Percentiles rank a stretch among this genome's conserved stretches.
phyloP scores from a whole-genome alignment of 1,140 invertebrate species.

The Bombus waltoni region DNA sequence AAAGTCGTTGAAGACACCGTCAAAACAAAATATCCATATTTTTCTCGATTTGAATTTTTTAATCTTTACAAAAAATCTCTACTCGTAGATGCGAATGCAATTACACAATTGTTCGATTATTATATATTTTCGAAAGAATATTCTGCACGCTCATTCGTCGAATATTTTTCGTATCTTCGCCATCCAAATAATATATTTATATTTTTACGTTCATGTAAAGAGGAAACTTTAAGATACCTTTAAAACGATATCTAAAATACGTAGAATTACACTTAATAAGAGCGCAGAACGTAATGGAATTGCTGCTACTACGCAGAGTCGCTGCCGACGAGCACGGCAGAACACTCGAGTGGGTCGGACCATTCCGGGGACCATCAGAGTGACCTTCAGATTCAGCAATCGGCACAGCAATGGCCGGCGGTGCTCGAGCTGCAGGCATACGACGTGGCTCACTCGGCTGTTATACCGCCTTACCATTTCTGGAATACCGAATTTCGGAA shows the following conservation, averaged over 20 bases:
- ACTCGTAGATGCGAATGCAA: too few relatives aligned
- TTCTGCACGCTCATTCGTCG: too few relatives aligned
- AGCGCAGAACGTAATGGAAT: neutral
- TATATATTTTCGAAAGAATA: too few relatives aligned
- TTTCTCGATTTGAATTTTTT: too few relatives aligned
- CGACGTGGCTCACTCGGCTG: slow-evolving; percentile 90
- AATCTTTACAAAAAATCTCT: too few relatives aligned
- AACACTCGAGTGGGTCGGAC: slow-evolving; percentile 85
- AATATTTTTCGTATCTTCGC: too few relatives aligned
- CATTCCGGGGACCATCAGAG: slow-evolving; percentile 82
- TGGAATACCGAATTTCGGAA: slow-evolving; percentile 96
- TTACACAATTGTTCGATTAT: too few relatives aligned
- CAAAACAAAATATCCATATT: too few relatives aligned
- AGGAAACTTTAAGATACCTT: neutral
- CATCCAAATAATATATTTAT: too few relatives aligned
- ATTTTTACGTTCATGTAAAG: neutral
- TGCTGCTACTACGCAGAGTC: slow-evolving; percentile 83
- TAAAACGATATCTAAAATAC: neutral
- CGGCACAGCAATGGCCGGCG: slow-evolving; percentile 90
- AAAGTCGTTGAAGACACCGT: too few relatives aligned
- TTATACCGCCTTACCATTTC: slow-evolving; percentile 94
- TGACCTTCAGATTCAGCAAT: slow-evolving; percentile 85
- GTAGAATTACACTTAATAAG: neutral
- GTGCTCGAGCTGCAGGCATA: slow-evolving; percentile 91
- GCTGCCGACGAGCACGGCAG: slow-evolving; percentile 87